Percentiles rank a stretch among this genome's conserved stretches.
phyloP scores from a whole-genome alignment of 2,113 vertebrate species.

The Lycaon pictus region DNA sequence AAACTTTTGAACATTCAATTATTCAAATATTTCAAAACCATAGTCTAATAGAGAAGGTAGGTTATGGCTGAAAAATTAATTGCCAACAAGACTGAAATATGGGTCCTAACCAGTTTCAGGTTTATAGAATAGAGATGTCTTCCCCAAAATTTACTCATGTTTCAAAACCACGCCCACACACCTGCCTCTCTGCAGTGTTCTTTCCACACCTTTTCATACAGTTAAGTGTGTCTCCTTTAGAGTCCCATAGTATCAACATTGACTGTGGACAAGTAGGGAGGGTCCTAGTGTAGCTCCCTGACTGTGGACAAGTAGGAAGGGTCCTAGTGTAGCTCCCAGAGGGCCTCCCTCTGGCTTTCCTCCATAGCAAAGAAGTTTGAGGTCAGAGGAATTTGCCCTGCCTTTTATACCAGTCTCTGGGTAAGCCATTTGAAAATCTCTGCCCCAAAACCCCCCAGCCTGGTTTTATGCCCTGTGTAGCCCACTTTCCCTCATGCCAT shows the following conservation, averaged over 20 bases:
- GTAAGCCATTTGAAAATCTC: background rate
- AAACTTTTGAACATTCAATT: background rate
- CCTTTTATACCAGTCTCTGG: background rate
- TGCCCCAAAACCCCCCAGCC: background rate
- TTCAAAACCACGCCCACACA: background rate
- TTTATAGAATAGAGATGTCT: background rate
- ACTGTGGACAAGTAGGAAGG: background rate
- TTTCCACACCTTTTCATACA: background rate
- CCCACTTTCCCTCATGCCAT: background rate
- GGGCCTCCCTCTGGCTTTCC: background rate
- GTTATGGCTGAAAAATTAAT: background rate
- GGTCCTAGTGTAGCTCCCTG: background rate
- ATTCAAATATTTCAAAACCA: background rate
- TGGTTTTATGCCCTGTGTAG: background rate
- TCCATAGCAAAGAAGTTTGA: background rate
- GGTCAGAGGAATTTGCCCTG: background rate
- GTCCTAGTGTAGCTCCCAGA: fast-evolving
- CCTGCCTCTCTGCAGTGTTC: background rate
- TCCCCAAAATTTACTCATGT: background rate
- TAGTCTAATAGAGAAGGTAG: background rate
- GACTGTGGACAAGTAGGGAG: background rate
- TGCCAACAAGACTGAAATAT: background rate
- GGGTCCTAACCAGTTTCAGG: background rate
- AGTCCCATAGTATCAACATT: background rate
- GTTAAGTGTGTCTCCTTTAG: background rate